Conservation (phyloP, 1,140 invertebrate species). For the Habropoda laboriosa region DNA sequence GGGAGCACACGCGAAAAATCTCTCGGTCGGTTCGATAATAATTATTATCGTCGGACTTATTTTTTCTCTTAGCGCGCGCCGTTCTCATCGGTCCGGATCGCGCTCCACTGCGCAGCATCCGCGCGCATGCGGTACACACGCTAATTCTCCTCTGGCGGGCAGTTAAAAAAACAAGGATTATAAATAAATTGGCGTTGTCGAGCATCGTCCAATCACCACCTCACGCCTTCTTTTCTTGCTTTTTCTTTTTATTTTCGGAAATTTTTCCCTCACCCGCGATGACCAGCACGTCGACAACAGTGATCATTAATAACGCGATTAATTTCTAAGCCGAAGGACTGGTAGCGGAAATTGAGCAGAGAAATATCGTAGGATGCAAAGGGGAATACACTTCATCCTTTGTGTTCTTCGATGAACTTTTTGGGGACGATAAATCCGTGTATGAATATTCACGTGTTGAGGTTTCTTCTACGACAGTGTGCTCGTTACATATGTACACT, state of each 20-base stretch:
- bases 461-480: too few species aligned
- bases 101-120: conserved; percentile 13
- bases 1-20: conserved; percentile 26
- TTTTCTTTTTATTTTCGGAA: not conserved
- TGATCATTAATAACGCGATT: conserved; percentile 22
- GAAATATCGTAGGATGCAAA: too few species aligned
- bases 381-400: not conserved
- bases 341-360: not conserved
- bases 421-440: too few species aligned
- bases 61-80: conserved; percentile 51
- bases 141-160: conserved; percentile 51
- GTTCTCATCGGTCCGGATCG: conserved; percentile 37
- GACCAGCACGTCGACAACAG: not conserved
- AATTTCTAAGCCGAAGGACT: not conserved
- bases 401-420: not conserved
- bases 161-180: conserved; percentile 57
- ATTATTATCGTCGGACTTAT: conserved; percentile 66
- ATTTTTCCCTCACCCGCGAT: not conserved
- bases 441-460: too few species aligned
- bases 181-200: conserved; percentile 60
- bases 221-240: conserved; percentile 21
- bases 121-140: conserved; percentile 1
- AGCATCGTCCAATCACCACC: conserved; percentile 23
- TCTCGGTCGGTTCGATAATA: conserved; percentile 53
- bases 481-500: too few species aligned